phyloP scores from a whole-genome alignment of 1,140 invertebrate species.

The Colletes gigas region DNA sequence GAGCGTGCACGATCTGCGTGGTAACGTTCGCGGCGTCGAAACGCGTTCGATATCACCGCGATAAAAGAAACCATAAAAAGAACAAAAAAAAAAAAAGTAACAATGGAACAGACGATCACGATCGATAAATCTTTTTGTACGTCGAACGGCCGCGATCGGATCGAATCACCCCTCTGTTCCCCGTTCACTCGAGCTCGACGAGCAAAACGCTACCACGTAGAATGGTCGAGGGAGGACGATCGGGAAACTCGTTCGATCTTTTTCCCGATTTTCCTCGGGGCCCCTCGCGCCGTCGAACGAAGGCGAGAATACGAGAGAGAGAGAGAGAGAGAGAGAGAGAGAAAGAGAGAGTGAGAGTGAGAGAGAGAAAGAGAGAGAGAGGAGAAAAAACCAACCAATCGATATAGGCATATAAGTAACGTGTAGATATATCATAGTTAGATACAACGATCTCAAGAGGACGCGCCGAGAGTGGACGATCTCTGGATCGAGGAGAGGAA shows the following conservation, averaged over 20 bases:
- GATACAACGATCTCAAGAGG: conserved; percentile 80
- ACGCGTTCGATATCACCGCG: neutral
- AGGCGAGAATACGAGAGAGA: neutral
- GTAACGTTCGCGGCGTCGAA: neutral
- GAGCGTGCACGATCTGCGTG: conserved; percentile 1
- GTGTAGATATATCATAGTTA: conserved; percentile 81
- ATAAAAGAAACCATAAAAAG: neutral
- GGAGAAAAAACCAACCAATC: conserved; percentile 45
- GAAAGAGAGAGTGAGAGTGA: neutral
- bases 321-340: neutral
- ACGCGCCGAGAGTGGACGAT: conserved; percentile 68
- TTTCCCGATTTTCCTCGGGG: neutral
- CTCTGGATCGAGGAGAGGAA: conserved; percentile 56
- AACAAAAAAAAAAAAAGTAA: neutral
- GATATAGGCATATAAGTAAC: conserved; percentile 75
- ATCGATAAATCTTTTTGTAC: conserved; percentile 42
- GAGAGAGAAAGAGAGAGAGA: neutral
- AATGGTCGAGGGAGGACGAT: neutral
- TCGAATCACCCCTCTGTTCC: neutral
- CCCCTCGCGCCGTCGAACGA: neutral
- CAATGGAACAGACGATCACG: conserved; percentile 32
- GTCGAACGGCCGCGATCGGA: conserved; percentile 35
- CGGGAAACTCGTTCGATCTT: conserved; percentile 1
- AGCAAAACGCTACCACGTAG: conserved; percentile 40
- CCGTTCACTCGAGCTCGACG: neutral